Evolutionary conservation across 1,140 invertebrate genomes (phyloP).

Genomic region (Planococcus citri): DNA sequence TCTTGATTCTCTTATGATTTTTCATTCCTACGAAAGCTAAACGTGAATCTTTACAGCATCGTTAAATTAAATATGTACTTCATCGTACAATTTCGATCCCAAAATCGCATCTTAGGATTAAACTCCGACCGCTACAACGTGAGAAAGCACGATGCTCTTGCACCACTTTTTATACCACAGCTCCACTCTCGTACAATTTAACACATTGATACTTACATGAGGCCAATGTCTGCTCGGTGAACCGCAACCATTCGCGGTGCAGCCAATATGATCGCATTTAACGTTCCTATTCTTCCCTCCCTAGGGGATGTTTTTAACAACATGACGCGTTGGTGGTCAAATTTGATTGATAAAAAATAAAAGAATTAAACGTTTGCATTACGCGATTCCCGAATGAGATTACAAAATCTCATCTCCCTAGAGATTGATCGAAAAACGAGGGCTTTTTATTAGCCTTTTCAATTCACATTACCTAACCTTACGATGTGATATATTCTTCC

Average conservation of each 20-base stretch:
- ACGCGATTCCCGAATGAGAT: slow-evolving; percentile 5
- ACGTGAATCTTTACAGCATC: too few species aligned
- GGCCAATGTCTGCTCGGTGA: neutral
- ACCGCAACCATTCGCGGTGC: neutral
- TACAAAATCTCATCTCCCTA: slow-evolving; percentile 13
- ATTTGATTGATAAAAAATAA: slow-evolving; percentile 20
- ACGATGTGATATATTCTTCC: too few species aligned
- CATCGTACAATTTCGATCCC: too few species aligned
- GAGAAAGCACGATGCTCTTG: too few species aligned
- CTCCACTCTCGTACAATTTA: too few species aligned
- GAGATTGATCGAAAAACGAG: neutral
- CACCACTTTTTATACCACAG: too few species aligned
- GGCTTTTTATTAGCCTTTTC: neutral
- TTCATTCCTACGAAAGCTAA: too few species aligned
- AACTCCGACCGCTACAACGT: too few species aligned
- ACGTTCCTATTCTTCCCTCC: neutral
- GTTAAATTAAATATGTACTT: too few species aligned
- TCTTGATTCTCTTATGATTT: too few species aligned
- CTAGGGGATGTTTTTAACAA: slow-evolving; percentile 7
- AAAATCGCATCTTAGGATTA: too few species aligned
- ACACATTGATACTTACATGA: too few species aligned
- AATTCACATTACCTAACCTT: neutral
- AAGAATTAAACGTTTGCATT: slow-evolving; percentile 8
- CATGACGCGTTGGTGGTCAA: slow-evolving; percentile 13
- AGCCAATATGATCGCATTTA: slow-evolving; percentile 18